These are phyloP conservation scores for Megathymus violae DNA, from an alignment of 1,140 invertebrate species.

Conservation along the genomic window DNA sequence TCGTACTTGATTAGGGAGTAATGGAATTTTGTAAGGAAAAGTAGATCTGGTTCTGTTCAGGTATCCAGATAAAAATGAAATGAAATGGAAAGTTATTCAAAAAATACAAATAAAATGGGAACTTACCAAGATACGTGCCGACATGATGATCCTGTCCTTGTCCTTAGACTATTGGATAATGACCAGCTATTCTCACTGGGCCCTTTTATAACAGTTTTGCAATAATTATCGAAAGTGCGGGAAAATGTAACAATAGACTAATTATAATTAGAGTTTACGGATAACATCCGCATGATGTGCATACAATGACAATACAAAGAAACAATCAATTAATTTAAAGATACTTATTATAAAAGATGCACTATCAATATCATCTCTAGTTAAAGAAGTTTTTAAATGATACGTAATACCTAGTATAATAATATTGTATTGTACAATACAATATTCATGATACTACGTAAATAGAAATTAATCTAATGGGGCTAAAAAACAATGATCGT, in stretches of 20 bases:
- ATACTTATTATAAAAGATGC: too few relatives aligned
- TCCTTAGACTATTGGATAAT: neutral
- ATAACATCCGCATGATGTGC: slow-evolving; percentile 5
- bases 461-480: too few relatives aligned
- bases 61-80: too few relatives aligned
- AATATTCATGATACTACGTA: too few relatives aligned
- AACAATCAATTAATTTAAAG: slow-evolving; percentile 10
- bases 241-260: slow-evolving; percentile 15
- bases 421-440: too few relatives aligned
- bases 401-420: too few relatives aligned
- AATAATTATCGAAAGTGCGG: neutral
- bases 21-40: too few relatives aligned
- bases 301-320: slow-evolving; percentile 19
- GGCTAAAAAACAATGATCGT: too few relatives aligned
- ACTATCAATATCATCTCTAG: too few relatives aligned
- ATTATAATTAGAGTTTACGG: slow-evolving; percentile 8
- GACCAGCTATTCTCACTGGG: neutral
- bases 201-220: slow-evolving; percentile 11
- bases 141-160: slow-evolving; percentile 28
- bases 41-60: too few relatives aligned
- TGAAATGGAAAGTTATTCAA: neutral
- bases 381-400: too few relatives aligned
- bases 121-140: slow-evolving; percentile 18
- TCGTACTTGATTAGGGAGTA: too few relatives aligned
- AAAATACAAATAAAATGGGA: neutral